Base-by-base conservation (phyloP, 1,140 invertebrate species). In the Neocloeon triangulifer region DNA sequence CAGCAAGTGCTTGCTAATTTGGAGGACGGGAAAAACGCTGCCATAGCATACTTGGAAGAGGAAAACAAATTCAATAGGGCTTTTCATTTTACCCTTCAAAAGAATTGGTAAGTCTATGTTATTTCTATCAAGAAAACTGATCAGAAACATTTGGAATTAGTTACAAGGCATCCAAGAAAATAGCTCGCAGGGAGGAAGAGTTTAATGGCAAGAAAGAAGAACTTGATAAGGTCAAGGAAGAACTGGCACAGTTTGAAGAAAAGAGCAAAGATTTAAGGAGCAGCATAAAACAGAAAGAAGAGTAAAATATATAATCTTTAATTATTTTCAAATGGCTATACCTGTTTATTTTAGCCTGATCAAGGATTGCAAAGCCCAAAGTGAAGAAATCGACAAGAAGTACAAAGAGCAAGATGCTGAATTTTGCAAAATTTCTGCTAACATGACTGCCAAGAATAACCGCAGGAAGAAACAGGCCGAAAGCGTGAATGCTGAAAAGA, bases 1-100 rank as follows among this genome's bases (percentile, higher is more conserved):
- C n/a, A 95, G 54, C 80, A 79, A 39, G 89, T 96, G 48, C 80
- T 86, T 49, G 68, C 77, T 36, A 70, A 74, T 35, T 51, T 97
- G 25, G 71, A 84, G 44, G 73, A 68, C 36, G 78, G 84, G 0
- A 89, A 80, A 62, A 69, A 81, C 43, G 76, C 86, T 42, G 86
- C 88, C 1, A 58, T 94, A 0, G 65, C 72, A 30, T 85, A 71
- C 48, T 57, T 96, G 33, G 72, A 70, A 41, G 44, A 66, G 3
- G 78, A 88, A 44, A 95, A 95, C 48, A 58, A 61, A 14, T 57
- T 78, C 5, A n/a, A 61, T 65, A 6, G 54, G 61, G 16, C 62
- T 62, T 4, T 69, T 70, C 43, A 80, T 81, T 52, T 61, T 62
- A 40, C 41, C 76, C 4, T 64, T 62, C 37, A 79, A 85, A 48